A percentile compares a stretch with the other conserved stretches of the same genome.
phyloP scores from a whole-genome alignment of 2,113 vertebrate genomes.

The Pseudorasbora parva region DNA sequence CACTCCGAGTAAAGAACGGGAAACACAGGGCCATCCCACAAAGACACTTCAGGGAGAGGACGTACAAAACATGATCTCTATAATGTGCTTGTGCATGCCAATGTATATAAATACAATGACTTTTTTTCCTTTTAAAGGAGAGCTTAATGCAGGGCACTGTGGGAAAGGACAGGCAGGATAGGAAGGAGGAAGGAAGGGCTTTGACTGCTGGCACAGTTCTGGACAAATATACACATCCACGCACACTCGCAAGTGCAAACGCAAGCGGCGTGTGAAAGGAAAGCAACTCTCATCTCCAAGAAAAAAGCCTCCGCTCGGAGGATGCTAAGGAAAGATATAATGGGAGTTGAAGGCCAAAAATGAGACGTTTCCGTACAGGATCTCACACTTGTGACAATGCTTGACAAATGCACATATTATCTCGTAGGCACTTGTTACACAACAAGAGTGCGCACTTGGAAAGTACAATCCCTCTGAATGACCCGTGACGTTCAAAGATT shows the following conservation, averaged over 20 bases:
- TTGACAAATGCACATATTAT: conserved; percentile 21
- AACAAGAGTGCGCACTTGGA: background rate
- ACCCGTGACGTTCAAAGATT: background rate
- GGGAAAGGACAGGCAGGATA: conserved; percentile 50
- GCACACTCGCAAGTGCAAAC: conserved; percentile 28
- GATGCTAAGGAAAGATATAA: conserved; percentile 52
- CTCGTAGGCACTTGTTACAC: background rate
- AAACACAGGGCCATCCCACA: background rate
- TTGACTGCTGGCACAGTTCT: conserved; percentile 50
- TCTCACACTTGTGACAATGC: conserved; percentile 5
- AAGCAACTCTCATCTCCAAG: conserved; percentile 49
- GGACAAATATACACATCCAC: conserved; percentile 40
- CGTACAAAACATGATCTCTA: background rate
- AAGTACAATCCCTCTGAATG: conserved; percentile 12
- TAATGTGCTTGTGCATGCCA: conserved; percentile 1
- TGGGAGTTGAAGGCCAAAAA: conserved; percentile 35
- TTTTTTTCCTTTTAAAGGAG: conserved; percentile 14
- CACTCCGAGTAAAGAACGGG: background rate
- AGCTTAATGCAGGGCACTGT: conserved; percentile 39
- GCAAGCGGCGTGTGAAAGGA: conserved; percentile 56
- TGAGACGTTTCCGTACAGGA: conserved; percentile 42
- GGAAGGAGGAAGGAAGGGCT: conserved; percentile 51
- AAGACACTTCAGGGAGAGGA: background rate
- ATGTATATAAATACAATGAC: background rate
- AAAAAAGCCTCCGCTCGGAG: conserved; percentile 50